Evolutionary conservation across 2,113 vertebrate genomes (phyloP).

Genomic region (Scytalopus superciliaris): DNA sequence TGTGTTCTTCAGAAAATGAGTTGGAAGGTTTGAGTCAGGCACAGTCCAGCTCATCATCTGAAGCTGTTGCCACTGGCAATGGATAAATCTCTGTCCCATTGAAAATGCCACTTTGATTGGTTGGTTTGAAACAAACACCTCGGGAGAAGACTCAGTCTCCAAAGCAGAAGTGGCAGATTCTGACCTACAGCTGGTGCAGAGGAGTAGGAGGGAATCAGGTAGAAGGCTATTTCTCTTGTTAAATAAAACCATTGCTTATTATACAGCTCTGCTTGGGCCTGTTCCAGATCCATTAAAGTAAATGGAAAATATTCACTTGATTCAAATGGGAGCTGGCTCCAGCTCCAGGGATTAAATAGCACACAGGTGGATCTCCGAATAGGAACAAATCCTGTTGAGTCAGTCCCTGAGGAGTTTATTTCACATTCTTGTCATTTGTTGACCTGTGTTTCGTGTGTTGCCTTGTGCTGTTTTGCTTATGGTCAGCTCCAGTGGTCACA

Average conservation of each 20-base stretch:
- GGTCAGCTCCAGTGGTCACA: background rate
- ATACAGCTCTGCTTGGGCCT: background rate
- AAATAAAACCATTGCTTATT: background rate
- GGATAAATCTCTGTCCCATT: background rate
- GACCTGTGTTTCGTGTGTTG: background rate
- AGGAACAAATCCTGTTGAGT: background rate
- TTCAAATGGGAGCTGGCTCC: background rate
- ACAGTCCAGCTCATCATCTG: background rate
- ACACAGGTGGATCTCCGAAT: background rate
- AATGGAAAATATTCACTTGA: slow-evolving; percentile 29
- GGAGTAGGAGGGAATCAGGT: background rate
- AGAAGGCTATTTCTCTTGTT: background rate
- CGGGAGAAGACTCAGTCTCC: background rate
- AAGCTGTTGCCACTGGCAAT: background rate
- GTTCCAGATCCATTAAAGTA: background rate
- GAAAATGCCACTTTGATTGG: background rate
- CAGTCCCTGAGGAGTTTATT: background rate
- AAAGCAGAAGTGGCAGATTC: background rate
- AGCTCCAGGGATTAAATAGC: background rate
- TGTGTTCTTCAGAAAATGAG: background rate
- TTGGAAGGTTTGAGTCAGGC: background rate
- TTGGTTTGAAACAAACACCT: background rate
- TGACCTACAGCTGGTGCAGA: background rate
- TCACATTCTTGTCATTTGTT: background rate
- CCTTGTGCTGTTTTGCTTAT: background rate